Evolutionary conservation across 2,113 vertebrate genomes (phyloP).

Genomic region (Austrofundulus limnaeus): DNA sequence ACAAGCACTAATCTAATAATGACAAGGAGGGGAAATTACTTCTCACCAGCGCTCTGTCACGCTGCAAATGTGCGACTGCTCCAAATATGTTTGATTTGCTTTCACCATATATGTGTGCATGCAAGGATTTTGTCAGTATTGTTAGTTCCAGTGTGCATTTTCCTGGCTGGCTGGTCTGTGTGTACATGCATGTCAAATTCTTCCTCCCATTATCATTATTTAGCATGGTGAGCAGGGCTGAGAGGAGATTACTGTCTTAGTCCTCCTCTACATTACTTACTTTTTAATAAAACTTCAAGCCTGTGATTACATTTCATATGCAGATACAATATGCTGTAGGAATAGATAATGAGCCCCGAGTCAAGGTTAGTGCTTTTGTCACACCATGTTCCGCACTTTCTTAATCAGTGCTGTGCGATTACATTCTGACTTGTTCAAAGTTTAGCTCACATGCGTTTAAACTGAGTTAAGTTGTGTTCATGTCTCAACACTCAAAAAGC

Average conservation of each 20-base stretch:
- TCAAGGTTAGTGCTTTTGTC: conserved; percentile 31
- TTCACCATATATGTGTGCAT: conserved; percentile 6
- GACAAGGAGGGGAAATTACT: conserved; percentile 71
- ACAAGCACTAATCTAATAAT: conserved; percentile 77
- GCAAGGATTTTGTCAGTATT: conserved; percentile 5
- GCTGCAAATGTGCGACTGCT: conserved; percentile 47
- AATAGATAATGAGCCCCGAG: conserved; percentile 44
- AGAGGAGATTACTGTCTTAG: conserved; percentile 67
- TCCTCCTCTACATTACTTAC: conserved; percentile 71
- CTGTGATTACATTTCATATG: conserved; percentile 70
- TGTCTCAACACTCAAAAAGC: no score
- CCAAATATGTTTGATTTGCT: conserved; percentile 11
- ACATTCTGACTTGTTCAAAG: background rate
- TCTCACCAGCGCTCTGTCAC: conserved; percentile 49
- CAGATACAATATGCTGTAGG: conserved; percentile 42
- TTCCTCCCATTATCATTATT: conserved; percentile 60
- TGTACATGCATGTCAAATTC: conserved; percentile 16
- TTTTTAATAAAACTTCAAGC: conserved; percentile 73
- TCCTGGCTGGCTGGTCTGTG: conserved; percentile 7
- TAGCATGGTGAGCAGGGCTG: conserved; percentile 57
- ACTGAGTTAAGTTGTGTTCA: no score
- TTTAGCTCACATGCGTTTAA: no score
- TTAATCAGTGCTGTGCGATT: background rate
- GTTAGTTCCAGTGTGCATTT: conserved; percentile 25
- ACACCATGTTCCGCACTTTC: background rate